phyloP scores from a whole-genome alignment of 2,888 invertebrate genomes.

The Amblyteles armatorius region DNA sequence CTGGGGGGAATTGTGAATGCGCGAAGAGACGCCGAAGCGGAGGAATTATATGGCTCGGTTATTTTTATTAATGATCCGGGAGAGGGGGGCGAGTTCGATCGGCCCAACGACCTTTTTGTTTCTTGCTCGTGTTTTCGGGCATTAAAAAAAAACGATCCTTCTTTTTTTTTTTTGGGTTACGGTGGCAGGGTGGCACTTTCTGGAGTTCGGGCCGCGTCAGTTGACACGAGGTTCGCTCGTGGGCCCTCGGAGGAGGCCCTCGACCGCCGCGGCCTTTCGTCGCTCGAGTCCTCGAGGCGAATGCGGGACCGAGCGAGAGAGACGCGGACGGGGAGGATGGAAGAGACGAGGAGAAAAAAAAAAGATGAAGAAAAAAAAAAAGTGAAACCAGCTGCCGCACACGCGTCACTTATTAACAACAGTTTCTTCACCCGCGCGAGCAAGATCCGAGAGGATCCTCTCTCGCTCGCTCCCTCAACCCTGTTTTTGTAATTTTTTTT shows the following conservation, averaged over 20 bases:
- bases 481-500: conserved; percentile 58
- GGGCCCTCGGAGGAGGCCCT: conserved; percentile 45
- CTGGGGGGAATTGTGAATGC: not conserved
- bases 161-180: conserved; percentile 15
- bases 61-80: conserved; percentile 57
- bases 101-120: conserved; percentile 63
- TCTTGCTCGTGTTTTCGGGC: conserved; percentile 53
- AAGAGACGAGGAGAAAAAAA: conserved; percentile 56
- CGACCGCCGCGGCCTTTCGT: conserved; percentile 75
- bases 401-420: conserved; percentile 82
- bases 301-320: conserved; percentile 39
- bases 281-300: conserved; percentile 69
- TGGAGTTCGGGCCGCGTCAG: conserved; percentile 51
- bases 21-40: not conserved
- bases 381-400: conserved; percentile 82
- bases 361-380: conserved; percentile 75
- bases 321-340: conserved; percentile 14
- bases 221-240: conserved; percentile 57
- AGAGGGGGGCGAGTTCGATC: conserved; percentile 14
- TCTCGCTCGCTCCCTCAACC: conserved; percentile 46
- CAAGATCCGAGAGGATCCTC: conserved; percentile 37
- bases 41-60: conserved; percentile 58
- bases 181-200: conserved; percentile 56
- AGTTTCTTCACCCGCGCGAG: conserved; percentile 75
- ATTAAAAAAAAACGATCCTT: conserved; percentile 58